phyloP scores from a whole-genome alignment of 2,113 vertebrate species.

The Ovibos moschatus region DNA sequence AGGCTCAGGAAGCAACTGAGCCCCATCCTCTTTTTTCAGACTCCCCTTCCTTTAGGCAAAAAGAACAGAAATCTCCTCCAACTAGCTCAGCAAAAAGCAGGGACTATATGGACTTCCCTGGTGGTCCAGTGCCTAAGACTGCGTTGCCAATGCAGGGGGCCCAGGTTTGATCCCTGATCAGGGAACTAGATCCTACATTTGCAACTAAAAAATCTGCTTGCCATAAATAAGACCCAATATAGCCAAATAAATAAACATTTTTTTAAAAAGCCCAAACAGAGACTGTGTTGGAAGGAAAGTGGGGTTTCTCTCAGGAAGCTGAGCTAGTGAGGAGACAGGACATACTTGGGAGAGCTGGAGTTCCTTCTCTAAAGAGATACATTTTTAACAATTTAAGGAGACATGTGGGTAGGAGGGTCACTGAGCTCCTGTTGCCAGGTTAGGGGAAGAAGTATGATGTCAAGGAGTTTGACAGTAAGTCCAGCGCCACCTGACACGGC shows the following conservation, averaged over 20 bases:
- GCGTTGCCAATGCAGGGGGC: rapidly evolving
- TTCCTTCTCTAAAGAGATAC: neutral
- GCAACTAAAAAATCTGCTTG: neutral
- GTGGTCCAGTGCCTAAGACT: neutral
- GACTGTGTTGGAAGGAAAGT: neutral
- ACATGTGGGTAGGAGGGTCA: neutral
- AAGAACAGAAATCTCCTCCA: neutral
- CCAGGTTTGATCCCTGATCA: neutral
- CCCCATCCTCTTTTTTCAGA: neutral
- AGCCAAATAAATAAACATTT: neutral
- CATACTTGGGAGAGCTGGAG: neutral
- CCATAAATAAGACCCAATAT: neutral
- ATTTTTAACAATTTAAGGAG: neutral
- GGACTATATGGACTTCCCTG: neutral
- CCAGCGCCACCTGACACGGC: neutral
- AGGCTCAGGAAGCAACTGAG: neutral
- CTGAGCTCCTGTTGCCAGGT: neutral
- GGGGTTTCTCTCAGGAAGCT: neutral
- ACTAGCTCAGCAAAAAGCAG: neutral
- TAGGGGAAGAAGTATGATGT: neutral
- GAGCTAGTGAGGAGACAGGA: neutral
- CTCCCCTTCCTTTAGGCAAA: neutral
- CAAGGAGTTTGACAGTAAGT: neutral
- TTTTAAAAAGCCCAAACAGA: neutral
- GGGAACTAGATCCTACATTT: neutral